These are phyloP conservation scores for Caradrina clavipalpis DNA, from an alignment of 2,888 invertebrate species.

Conservation along the genomic window DNA sequence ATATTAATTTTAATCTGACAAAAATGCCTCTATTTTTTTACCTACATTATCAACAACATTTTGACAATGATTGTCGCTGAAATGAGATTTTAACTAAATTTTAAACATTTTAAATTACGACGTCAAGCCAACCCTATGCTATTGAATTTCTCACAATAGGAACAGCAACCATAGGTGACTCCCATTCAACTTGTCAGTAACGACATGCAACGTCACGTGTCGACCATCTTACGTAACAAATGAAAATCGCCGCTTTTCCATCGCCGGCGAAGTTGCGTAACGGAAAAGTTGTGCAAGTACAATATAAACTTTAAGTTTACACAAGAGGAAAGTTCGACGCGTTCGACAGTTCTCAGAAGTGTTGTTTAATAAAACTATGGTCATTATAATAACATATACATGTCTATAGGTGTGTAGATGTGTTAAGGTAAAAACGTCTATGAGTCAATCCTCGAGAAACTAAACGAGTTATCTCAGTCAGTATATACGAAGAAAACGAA, in stretches of 20 bases:
- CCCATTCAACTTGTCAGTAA: conserved; percentile 58
- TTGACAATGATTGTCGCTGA: too few relatives aligned
- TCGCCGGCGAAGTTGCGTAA: conserved; percentile 67
- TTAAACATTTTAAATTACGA: too few relatives aligned
- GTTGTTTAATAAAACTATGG: conserved; percentile 69
- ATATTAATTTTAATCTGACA: too few relatives aligned
- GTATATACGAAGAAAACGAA: conserved; percentile 40
- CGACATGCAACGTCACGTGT: conserved; percentile 61
- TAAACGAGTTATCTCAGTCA: conserved; percentile 31
- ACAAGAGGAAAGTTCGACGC: conserved; percentile 73
- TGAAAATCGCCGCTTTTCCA: conserved; percentile 74
- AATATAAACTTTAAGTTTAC: conserved; percentile 65
- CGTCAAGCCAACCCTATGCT: conserved; percentile 30
- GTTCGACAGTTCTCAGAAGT: conserved; percentile 73
- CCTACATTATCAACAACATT: too few relatives aligned
- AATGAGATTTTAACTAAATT: too few relatives aligned
- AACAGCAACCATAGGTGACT: conserved; percentile 58
- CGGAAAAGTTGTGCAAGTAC: conserved; percentile 74
- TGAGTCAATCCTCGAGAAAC: conserved; percentile 71
- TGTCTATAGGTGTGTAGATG: background rate
- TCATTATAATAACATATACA: conserved; percentile 70
- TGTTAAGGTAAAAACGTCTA: conserved; percentile 58
- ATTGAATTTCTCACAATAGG: conserved; percentile 50
- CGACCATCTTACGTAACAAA: conserved; percentile 71
- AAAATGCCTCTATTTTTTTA: too few relatives aligned